Evolutionary conservation across 1,140 invertebrate genomes (phyloP).

Genomic region (Pantala flavescens): DNA sequence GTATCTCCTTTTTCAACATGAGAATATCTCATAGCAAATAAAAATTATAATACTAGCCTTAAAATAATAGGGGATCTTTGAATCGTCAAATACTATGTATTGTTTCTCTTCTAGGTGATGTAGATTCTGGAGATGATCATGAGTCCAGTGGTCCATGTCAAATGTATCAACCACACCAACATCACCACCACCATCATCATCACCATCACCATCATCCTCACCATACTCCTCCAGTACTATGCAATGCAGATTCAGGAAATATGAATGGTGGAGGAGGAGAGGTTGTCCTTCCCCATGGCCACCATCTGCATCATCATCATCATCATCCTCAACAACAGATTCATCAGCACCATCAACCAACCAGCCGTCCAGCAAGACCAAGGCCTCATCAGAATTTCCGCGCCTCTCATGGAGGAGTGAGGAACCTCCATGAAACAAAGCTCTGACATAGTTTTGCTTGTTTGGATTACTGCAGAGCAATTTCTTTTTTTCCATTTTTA

Average conservation of each 20-base stretch:
- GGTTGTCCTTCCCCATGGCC: not conserved
- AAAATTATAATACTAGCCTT: no score
- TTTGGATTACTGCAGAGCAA: no score
- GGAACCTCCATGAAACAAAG: not conserved
- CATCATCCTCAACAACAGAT: not conserved
- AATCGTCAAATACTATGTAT: no score
- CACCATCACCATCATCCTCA: not conserved
- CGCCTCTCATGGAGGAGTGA: not conserved
- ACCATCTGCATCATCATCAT: not conserved
- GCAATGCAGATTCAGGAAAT: not conserved
- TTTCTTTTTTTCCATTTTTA: no score
- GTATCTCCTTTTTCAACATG: no score
- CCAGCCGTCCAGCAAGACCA: not conserved
- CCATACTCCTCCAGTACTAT: not conserved
- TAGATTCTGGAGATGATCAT: not conserved
- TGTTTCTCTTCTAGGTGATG: not conserved
- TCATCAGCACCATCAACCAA: no score
- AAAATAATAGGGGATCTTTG: no score
- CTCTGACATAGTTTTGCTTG: not conserved
- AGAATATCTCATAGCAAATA: no score
- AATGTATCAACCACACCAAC: not conserved
- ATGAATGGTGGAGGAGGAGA: not conserved
- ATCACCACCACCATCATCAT: not conserved
- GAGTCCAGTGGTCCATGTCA: not conserved
- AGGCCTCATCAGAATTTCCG: not conserved